Base-by-base conservation (phyloP, 1,140 invertebrate species). In the Dinoponera quadriceps region DNA sequence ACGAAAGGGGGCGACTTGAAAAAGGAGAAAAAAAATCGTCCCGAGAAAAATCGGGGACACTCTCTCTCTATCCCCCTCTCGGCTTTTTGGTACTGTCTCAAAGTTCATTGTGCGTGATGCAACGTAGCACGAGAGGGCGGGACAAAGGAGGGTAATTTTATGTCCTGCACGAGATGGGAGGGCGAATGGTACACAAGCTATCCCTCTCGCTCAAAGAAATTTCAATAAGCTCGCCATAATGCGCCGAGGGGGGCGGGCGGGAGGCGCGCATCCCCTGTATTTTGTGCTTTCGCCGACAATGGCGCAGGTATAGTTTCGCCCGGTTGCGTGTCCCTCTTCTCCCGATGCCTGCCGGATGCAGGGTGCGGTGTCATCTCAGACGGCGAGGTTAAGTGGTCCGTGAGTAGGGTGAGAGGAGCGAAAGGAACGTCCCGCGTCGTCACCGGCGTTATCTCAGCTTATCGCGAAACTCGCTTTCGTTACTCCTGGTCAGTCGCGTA, bases 191-290 rank as follows among this genome's bases (percentile, higher is more conserved):
- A 44, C 71, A 33, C 44, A 59, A 63, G 72, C 49, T 63, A 54
- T 82, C 38, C 77, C 82, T 87, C 74, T 87, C 83, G 91, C 91
- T 82, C 83, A 89, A 89, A 88, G 84, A 91, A 91, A 91, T 93
- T 91, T 92, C 92, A 92, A 93, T 92, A 92, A 93, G 86, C 91
- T 90, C 77, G 88, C 85, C 85, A 91, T 91, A 92, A 91, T 90
- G 72, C 57, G 25, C 25, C 62, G 29, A 44, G 72, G 65, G 49
- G 55, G 51, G 68, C 18, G 51, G 51, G 54, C 73, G 74, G 87
- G 86, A 86, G 84, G 85, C 72, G 38, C 38, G 38, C 38, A 44
- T 83, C 54, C 85, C 60, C 65, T 83, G 63, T 82, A 65, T 60
- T 80, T 73, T 80, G 63, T 83, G 38, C 57, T 74, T 68, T 74